Evolutionary conservation across 1,140 invertebrate species (phyloP), one percentile per base, ranked within the genome.

Genomic region (Lasaia peninsularis): DNA sequence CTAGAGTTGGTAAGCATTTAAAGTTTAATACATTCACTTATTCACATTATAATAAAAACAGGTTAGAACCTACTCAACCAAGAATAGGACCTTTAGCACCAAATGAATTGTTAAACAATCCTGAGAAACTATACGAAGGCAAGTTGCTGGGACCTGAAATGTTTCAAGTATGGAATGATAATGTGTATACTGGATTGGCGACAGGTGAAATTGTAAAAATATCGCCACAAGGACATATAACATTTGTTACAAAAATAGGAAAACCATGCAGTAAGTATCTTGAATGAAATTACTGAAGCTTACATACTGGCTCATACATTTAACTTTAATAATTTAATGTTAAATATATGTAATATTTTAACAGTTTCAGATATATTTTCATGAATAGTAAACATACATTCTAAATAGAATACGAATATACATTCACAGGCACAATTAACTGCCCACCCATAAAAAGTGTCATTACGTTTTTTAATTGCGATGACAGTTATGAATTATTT

Each of bases 121-220:
- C 91, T 1, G 91, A 94, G 72, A 88, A 91, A 56, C 81, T 95
- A 55, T 93, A 93, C 65, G 75, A 92, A 49, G 91, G 91, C 31
- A 81, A 93, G 71, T 70, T 97, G 0, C 63, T 90, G 16, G 94
- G 94, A 32, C 93, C 96, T 2, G 96, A 97, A 88, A 84, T 89
- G 33, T 93, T 96, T 69, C 92, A 91, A 40, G 83, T 93, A 32
- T 91, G 91, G 53, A 91, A 94, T 74, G 92, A 91, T n/a, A 92
- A 93, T 78, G 65, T 96, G 24, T 96, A 95, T 70, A 93, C 92
- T 9, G 90, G 92, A 24, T 60, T 95, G 21, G 91, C 92, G 57
- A 93, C 91, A 37, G 94, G 94, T 44, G 91, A 94, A 74, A 89
- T 96, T 40, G 90, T 94, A 0, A 94, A 93, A 89, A 68, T 95